Percentiles rank a stretch among this genome's conserved stretches.
Conservation (phyloP, 1,140 invertebrate species). For the Drosophila baimaii region DNA sequence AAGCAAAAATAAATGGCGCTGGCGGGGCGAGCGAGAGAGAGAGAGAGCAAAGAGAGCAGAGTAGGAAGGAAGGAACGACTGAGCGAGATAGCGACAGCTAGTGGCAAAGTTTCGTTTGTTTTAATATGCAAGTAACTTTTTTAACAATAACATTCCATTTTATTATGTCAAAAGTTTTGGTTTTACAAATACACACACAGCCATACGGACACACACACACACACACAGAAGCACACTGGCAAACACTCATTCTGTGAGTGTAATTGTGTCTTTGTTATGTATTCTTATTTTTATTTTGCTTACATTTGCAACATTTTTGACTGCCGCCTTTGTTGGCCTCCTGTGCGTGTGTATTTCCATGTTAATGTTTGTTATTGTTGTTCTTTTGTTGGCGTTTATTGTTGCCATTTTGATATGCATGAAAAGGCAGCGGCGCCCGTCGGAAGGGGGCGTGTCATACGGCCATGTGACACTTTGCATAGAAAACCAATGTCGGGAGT, state of each 20-base stretch:
- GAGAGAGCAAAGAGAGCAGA: neutral
- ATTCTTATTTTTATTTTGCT: constrained; percentile 69
- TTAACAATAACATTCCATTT: constrained; percentile 83
- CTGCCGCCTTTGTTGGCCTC: constrained; percentile 70
- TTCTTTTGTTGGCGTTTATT: constrained; percentile 80
- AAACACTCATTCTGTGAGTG: constrained; percentile 31
- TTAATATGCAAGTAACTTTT: constrained; percentile 83
- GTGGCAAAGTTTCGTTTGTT: constrained; percentile 77
- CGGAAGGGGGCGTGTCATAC: constrained; percentile 51
- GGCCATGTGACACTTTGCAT: constrained; percentile 59
- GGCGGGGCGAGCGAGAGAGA: neutral
- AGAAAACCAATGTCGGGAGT: constrained; percentile 37
- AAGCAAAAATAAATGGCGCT: constrained; percentile 51
- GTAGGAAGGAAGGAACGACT: neutral
- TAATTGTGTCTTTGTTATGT: constrained; percentile 51
- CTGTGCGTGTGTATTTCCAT: constrained; percentile 63
- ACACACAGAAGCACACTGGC: constrained; percentile 25
- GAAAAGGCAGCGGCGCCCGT: constrained; percentile 52
- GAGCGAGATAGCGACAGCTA: constrained; percentile 17
- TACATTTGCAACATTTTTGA: constrained; percentile 81
- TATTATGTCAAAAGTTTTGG: constrained; percentile 84
- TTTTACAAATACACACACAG: constrained; percentile 51
- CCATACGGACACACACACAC: constrained; percentile 13
- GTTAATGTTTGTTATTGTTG: constrained; percentile 81
- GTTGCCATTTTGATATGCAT: constrained; percentile 81